Evolutionary conservation across 2,797 vertebrate species (phyloP), one percentile per base, ranked within the genome.

Genomic region (Sarcophilus harrisii): DNA sequence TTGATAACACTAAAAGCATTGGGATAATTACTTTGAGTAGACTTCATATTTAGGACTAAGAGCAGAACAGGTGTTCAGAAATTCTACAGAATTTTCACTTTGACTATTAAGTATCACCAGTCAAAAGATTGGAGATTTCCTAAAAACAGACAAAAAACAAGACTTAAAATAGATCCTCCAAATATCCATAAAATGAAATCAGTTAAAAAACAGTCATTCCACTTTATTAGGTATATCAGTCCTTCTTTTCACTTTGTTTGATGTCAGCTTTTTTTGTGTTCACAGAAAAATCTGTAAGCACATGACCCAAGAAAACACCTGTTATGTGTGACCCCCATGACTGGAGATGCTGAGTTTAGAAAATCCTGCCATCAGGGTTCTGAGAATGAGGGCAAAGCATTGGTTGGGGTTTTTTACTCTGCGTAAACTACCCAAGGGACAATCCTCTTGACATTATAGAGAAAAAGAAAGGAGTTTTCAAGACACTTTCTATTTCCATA

Each of bases 391-490:
- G 96, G 96, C 94, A 96, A 97, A 98, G 87, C 95, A 91, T 21
- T 2, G 94, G 96, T 12, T 54, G 94, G 66, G 1, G 93, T 94
- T 96, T 92, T 94, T 94, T 87, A 58, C 55, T 90, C 94, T 96
- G 97, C 96, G 98, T 96, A 95, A 97, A 96, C 94, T 97, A 98
- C 97, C 98, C 97, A 94, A 97, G 97, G 94, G 95, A 98, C 97
- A 59, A 6, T 49, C 93, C 95, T 98, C 97, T 98, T 98, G 98
- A 98, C 96, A 97, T 96, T 94, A 95, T 57, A 94, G 95, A 98
- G 96, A 96, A 96, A 94, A 98, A 97, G 97, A 93, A 93, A 92
- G 91, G 98, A 98, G 98, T 98, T 99, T 98, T 98, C 97, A 98
- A 98, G 98, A 98, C 96, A 92, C 97, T 98, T 97, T 97, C 96